Conservation (phyloP, 2,888 invertebrate genomes). For the Cataglyphis altisquamis region DNA sequence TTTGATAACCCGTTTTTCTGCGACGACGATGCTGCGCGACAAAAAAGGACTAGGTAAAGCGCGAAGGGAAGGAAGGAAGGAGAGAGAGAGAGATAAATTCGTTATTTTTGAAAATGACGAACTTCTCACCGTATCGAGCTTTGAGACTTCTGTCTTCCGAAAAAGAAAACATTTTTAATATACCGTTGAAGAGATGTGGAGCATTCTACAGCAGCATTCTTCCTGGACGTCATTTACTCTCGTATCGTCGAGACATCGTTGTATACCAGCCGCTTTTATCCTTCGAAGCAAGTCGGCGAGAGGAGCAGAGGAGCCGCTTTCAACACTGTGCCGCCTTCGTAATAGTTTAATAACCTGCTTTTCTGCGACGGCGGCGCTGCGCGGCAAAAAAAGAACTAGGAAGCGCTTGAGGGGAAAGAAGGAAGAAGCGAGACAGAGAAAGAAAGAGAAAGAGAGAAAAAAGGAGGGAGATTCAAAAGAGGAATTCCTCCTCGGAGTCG, state of each 20-base stretch:
- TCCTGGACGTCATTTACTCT: constrained; percentile 11
- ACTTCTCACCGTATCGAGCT: neutral
- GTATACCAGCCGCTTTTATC: constrained; percentile 45
- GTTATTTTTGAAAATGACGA: neutral
- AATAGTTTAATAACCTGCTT: constrained; percentile 54
- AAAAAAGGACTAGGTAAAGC: constrained; percentile 2
- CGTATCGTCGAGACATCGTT: constrained; percentile 35
- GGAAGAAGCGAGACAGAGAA: neutral
- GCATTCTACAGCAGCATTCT: neutral
- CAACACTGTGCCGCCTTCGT: constrained; percentile 52
- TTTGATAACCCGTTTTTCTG: constrained; percentile 54
- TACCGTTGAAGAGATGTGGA: constrained; percentile 17
- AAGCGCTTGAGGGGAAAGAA: neutral
- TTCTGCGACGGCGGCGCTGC: constrained; percentile 45
- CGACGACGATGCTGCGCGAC: constrained; percentile 16
- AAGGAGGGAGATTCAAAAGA: constrained; percentile 18
- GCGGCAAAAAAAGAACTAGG: constrained; percentile 11
- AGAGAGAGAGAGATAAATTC: neutral
- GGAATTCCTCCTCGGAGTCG: constrained; percentile 43
- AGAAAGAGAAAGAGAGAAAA: constrained; percentile 1
- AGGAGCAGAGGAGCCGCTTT: constrained; percentile 33
- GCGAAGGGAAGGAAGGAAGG: neutral
- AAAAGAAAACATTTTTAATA: neutral
- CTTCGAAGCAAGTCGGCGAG: constrained; percentile 20
- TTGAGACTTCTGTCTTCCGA: neutral